These are phyloP conservation scores for Agrotis segetum DNA, from an alignment of 2,888 invertebrate species.

Conservation along the genomic window DNA sequence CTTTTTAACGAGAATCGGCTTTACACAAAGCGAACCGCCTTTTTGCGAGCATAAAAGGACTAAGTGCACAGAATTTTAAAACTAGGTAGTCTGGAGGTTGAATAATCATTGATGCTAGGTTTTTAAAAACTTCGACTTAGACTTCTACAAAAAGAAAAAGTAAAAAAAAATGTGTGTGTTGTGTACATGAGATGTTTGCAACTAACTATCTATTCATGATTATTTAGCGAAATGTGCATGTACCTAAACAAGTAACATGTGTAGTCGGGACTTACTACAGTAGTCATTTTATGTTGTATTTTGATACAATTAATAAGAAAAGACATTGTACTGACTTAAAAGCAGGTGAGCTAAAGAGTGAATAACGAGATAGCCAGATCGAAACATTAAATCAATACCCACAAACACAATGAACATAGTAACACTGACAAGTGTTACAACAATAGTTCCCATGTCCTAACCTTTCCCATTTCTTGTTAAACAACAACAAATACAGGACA, in stretches of 20 bases:
- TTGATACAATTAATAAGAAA: too few relatives aligned
- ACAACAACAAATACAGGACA: slow-evolving; percentile 48
- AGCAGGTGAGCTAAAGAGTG: too few relatives aligned
- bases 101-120: not conserved
- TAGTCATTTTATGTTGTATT: not conserved
- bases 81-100: slow-evolving; percentile 9
- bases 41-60: slow-evolving; percentile 40
- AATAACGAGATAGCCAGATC: not conserved
- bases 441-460: slow-evolving; percentile 23
- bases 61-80: slow-evolving; percentile 40
- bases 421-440: slow-evolving; percentile 7
- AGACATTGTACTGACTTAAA: too few relatives aligned
- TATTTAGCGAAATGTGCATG: too few relatives aligned
- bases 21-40: slow-evolving; percentile 33
- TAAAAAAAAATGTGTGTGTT: too few relatives aligned
- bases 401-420: not conserved
- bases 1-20: slow-evolving; percentile 36
- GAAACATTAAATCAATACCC: not conserved
- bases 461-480: slow-evolving; percentile 49
- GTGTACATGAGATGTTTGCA: too few relatives aligned
- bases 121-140: not conserved
- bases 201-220: too few relatives aligned
- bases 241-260: too few relatives aligned
- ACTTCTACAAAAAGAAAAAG: too few relatives aligned
- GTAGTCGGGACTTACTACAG: not conserved